These are phyloP conservation scores for Nysson spinosus DNA, from an alignment of 2,888 invertebrate species.

Conservation along the genomic window DNA sequence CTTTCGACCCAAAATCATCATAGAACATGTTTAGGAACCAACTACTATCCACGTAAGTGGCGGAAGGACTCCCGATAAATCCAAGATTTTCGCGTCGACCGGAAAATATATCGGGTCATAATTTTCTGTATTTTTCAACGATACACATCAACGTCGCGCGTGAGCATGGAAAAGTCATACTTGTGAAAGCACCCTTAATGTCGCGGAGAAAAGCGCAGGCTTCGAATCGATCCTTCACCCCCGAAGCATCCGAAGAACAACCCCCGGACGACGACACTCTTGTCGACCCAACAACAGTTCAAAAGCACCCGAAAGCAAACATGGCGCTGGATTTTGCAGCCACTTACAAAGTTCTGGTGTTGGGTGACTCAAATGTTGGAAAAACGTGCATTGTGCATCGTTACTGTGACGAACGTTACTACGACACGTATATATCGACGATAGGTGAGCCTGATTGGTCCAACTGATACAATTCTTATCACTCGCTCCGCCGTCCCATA, in stretches of 20 bases:
- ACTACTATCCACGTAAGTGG: no score
- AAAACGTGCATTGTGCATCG: slow-evolving; percentile 94
- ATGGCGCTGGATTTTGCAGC: slow-evolving; percentile 93
- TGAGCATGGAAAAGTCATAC: slow-evolving; percentile 36
- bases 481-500: no score
- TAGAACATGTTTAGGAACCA: no score
- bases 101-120: background rate
- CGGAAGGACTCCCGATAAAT: no score
- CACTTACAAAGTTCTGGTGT: slow-evolving; percentile 91
- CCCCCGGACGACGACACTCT: slow-evolving; percentile 68
- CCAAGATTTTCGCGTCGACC: no score
- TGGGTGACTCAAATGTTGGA: slow-evolving; percentile 93
- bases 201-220: slow-evolving; percentile 65
- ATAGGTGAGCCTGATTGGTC: slow-evolving; percentile 84
- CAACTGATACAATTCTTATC: no score
- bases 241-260: slow-evolving; percentile 51
- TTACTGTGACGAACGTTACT: slow-evolving; percentile 93
- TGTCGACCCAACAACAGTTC: slow-evolving; percentile 69
- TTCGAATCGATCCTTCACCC: slow-evolving; percentile 68
- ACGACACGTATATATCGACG: slow-evolving; percentile 93
- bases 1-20: no score
- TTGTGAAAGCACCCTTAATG: slow-evolving; percentile 47
- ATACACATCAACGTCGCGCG: slow-evolving; percentile 22
- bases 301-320: slow-evolving; percentile 66
- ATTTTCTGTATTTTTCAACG: background rate